A percentile compares a stretch with the other conserved stretches of the same genome.
phyloP scores from a whole-genome alignment of 2,797 vertebrate genomes.

The Halcyon leucocephala region DNA sequence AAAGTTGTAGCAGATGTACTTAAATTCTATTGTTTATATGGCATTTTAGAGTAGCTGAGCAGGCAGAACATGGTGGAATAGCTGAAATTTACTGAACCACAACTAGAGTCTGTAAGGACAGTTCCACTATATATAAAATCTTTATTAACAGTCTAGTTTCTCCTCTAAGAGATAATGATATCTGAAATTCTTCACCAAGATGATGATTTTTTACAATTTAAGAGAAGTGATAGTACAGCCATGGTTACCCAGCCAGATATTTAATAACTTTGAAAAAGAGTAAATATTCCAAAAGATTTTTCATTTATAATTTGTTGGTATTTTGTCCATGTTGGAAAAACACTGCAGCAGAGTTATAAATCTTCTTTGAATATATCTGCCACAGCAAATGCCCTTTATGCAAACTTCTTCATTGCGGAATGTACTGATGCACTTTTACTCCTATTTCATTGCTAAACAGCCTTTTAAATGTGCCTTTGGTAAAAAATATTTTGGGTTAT shows the following conservation, averaged over 20 bases:
- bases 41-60: background rate
- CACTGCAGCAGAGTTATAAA: background rate
- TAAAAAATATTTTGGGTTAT: background rate
- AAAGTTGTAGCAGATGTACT: background rate
- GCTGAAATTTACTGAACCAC: background rate
- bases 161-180: slow-evolving; percentile 10
- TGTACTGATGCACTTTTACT: background rate
- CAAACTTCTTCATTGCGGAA: background rate
- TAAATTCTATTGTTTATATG: background rate
- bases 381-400: background rate
- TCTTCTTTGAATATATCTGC: background rate
- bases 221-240: background rate
- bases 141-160: background rate
- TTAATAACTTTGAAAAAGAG: slow-evolving; percentile 20
- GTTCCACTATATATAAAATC: background rate
- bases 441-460: background rate
- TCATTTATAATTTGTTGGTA: background rate
- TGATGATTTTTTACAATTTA: slow-evolving; percentile 2
- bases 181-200: slow-evolving; percentile 34
- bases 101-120: background rate
- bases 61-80: background rate
- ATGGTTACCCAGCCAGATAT: background rate
- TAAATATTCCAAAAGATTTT: background rate
- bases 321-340: background rate
- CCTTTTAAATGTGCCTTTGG: background rate